Evolutionary conservation across 2,888 invertebrate species (phyloP).

Genomic region (Epiblema foenella): DNA sequence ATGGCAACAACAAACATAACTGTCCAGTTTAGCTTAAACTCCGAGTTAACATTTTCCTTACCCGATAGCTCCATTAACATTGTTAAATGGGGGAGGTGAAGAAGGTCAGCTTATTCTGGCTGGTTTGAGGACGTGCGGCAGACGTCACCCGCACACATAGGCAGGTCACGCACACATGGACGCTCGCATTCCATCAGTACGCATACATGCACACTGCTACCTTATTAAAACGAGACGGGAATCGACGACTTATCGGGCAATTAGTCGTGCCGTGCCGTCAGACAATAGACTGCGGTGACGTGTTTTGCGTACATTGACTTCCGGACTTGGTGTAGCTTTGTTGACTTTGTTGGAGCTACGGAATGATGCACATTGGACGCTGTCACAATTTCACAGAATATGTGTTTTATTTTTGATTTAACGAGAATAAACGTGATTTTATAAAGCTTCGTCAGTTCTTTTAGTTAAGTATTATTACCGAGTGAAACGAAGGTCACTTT

Average conservation of each 20-base stretch:
- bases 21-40: conserved; percentile 62
- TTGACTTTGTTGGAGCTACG: conserved; percentile 1
- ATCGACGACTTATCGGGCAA: conserved; percentile 85
- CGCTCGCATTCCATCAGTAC: conserved; percentile 80
- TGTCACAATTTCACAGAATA: not conserved
- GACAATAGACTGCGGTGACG: conserved; percentile 66
- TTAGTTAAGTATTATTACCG: not conserved
- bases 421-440: not conserved
- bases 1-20: conserved; percentile 78
- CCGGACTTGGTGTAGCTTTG: conserved; percentile 48
- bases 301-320: conserved; percentile 71
- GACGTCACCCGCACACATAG: conserved; percentile 80
- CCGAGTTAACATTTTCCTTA: conserved; percentile 63
- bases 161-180: conserved; percentile 60
- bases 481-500: too few species aligned
- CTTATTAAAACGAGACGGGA: conserved; percentile 85
- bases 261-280: conserved; percentile 80
- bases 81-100: conserved; percentile 58
- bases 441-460: not conserved
- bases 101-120: conserved; percentile 61
- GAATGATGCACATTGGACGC: not conserved
- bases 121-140: conserved; percentile 69
- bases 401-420: not conserved
- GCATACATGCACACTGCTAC: conserved; percentile 79
- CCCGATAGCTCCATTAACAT: conserved; percentile 54